These are phyloP conservation scores for Pteruthius melanotis DNA, from an alignment of 2,113 vertebrate genomes.

Conservation along the genomic window DNA sequence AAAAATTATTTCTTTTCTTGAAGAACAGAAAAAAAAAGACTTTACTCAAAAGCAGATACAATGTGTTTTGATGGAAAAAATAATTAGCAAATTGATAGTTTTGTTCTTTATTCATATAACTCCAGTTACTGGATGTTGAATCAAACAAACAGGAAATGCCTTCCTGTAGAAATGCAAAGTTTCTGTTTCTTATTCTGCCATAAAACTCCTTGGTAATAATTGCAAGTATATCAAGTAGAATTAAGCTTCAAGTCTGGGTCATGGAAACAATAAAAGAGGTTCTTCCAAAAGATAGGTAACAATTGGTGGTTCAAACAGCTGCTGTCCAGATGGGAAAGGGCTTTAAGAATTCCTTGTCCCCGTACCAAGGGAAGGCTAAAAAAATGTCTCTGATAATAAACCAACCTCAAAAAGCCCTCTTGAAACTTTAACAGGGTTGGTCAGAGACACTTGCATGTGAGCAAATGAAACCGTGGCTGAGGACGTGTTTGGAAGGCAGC, in stretches of 20 bases:
- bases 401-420: neutral
- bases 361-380: neutral
- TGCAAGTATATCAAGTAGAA: neutral
- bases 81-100: neutral
- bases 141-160: neutral
- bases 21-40: neutral
- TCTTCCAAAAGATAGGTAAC: neutral
- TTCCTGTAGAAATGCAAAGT: neutral
- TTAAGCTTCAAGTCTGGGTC: neutral
- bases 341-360: neutral
- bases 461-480: neutral
- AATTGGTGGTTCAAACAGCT: neutral
- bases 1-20: neutral
- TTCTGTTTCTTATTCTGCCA: neutral
- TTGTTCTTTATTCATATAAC: neutral
- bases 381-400: neutral
- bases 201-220: neutral
- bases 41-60: neutral
- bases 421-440: neutral
- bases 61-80: neutral
- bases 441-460: fast-evolving
- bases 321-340: neutral
- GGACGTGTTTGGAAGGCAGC: neutral
- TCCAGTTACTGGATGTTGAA: neutral
- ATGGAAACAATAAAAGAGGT: neutral